These are phyloP conservation scores for Achlya flavicornis DNA, from an alignment of 2,888 invertebrate genomes.

Conservation along the genomic window DNA sequence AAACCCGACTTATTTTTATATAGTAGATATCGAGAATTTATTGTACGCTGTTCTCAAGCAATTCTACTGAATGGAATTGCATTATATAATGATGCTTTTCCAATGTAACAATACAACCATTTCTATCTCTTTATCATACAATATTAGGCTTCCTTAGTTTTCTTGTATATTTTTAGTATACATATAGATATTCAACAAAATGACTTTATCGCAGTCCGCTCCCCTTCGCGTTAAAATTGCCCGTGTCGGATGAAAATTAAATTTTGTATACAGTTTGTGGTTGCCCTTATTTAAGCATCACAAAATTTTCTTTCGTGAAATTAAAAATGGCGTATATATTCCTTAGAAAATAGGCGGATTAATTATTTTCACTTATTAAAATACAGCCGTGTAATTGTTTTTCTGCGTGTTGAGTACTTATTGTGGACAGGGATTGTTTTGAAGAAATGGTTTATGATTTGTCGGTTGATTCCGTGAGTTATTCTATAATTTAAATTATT, in stretches of 20 bases:
- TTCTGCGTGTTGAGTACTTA: background rate
- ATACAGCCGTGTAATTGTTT: background rate
- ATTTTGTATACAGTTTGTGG: constrained; percentile 21
- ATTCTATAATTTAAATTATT: too few species aligned
- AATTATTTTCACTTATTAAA: constrained; percentile 15
- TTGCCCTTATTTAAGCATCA: constrained; percentile 28
- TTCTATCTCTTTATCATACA: background rate
- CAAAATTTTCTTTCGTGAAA: constrained; percentile 29
- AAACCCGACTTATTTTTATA: too few species aligned
- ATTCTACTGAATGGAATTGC: too few species aligned
- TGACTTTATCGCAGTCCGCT: background rate
- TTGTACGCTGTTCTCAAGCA: too few species aligned
- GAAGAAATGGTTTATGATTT: background rate
- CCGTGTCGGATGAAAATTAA: constrained; percentile 19
- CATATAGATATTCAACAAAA: background rate
- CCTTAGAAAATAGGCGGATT: constrained; percentile 21
- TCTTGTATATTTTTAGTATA: background rate
- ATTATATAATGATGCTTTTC: too few species aligned
- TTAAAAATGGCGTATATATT: constrained; percentile 23
- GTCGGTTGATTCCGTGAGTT: background rate
- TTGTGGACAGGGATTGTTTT: background rate
- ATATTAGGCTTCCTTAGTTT: too few species aligned
- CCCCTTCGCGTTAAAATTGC: constrained; percentile 13
- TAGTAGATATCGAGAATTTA: too few species aligned
- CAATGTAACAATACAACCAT: too few species aligned